Percentiles rank a stretch among this genome's conserved stretches.
Conservation (phyloP, 2,797 vertebrate species). For the Naso thynnoides region DNA sequence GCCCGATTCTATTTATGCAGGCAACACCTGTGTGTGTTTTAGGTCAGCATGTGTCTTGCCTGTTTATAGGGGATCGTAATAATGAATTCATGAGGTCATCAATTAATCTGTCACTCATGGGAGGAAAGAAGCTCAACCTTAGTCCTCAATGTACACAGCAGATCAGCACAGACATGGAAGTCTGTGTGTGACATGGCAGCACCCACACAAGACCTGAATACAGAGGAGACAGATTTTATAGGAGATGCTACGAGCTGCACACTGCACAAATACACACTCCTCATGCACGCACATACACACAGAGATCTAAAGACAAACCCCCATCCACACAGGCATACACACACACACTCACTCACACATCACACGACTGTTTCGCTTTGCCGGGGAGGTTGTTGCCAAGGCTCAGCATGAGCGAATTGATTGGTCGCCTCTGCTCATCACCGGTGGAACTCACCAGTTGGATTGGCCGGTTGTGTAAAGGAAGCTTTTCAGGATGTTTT, state of each 20-base stretch:
- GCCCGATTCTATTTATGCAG: slow-evolving; percentile 56
- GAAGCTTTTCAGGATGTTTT: slow-evolving; percentile 75
- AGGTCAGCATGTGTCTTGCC: background rate
- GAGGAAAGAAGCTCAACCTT: slow-evolving; percentile 51
- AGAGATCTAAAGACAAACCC: slow-evolving; percentile 62
- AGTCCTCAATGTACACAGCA: slow-evolving; percentile 55
- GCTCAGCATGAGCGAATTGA: slow-evolving; percentile 82
- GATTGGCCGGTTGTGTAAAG: slow-evolving; percentile 77
- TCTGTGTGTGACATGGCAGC: slow-evolving; percentile 40
- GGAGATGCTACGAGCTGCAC: slow-evolving; percentile 41
- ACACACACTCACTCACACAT: slow-evolving; percentile 46
- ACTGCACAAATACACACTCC: slow-evolving; percentile 52
- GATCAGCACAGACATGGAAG: slow-evolving; percentile 53
- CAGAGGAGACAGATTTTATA: slow-evolving; percentile 59
- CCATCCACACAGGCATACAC: slow-evolving; percentile 3
- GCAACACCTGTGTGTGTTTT: slow-evolving; percentile 53
- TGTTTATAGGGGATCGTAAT: slow-evolving; percentile 54
- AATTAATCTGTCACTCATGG: slow-evolving; percentile 69
- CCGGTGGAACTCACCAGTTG: slow-evolving; percentile 73
- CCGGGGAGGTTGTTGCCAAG: slow-evolving; percentile 86
- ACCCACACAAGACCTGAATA: slow-evolving; percentile 53
- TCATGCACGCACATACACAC: slow-evolving; percentile 52
- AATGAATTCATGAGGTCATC: slow-evolving; percentile 72
- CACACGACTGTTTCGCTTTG: slow-evolving; percentile 68
- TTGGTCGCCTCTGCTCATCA: slow-evolving; percentile 83